Evolutionary conservation across 2,797 vertebrate species (phyloP).

Genomic region (Enteromius argenteus): DNA sequence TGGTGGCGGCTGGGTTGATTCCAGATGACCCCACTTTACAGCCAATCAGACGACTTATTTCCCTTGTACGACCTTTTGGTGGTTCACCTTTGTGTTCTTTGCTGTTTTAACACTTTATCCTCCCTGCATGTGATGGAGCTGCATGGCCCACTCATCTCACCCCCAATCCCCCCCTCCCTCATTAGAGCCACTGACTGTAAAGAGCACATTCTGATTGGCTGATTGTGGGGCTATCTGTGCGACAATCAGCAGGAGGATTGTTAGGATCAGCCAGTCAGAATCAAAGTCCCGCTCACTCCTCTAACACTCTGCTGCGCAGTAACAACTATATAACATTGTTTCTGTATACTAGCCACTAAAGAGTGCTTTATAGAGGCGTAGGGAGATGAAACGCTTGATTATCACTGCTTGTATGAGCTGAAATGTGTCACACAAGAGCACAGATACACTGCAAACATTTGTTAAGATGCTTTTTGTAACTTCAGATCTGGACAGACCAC

Average conservation of each 20-base stretch:
- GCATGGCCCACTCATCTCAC: constrained; percentile 50
- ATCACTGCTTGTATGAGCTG: constrained; percentile 1
- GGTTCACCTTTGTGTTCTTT: constrained; percentile 66
- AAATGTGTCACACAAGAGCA: constrained; percentile 2
- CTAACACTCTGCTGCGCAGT: constrained; percentile 52
- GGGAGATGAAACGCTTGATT: neutral
- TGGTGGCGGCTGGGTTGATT: constrained; percentile 98
- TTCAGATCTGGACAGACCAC: neutral
- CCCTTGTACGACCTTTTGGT: constrained; percentile 87
- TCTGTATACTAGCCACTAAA: constrained; percentile 25
- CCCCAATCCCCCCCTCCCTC: neutral
- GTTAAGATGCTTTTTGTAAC: neutral
- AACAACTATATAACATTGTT: constrained; percentile 3
- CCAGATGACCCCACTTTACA: constrained; percentile 98
- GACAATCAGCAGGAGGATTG: constrained; percentile 55
- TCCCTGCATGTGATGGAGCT: constrained; percentile 72
- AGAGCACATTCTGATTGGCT: constrained; percentile 86
- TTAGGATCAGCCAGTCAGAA: constrained; percentile 82
- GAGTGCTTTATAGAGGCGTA: neutral
- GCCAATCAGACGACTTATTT: constrained; percentile 94
- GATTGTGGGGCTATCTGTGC: constrained; percentile 75
- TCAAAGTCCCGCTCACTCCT: constrained; percentile 53
- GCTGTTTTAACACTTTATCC: constrained; percentile 69
- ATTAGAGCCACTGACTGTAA: constrained; percentile 56
- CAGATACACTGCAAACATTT: constrained; percentile 23